A percentile compares a stretch with the other conserved stretches of the same genome.
Evolutionary conservation across 2,113 vertebrate genomes (phyloP).

Genomic region (Notothenia rossii): DNA sequence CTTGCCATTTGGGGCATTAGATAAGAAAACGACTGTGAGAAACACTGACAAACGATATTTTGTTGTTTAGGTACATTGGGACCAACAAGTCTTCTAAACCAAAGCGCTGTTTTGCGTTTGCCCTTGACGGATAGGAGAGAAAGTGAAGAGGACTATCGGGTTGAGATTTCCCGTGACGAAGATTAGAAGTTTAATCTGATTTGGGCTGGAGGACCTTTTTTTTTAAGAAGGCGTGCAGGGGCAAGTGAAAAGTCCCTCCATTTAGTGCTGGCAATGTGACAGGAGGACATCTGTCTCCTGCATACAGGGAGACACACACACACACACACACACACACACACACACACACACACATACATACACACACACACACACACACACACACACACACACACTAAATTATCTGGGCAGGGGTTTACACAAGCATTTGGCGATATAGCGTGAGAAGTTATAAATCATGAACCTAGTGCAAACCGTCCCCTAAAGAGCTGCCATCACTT

Average conservation of each 20-base stretch:
- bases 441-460: not conserved
- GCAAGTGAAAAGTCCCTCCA: slow-evolving; percentile 1
- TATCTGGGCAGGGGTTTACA: not conserved
- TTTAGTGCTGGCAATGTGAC: slow-evolving; percentile 24
- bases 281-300: not conserved
- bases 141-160: not conserved
- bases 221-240: not conserved
- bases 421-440: not conserved
- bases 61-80: no score
- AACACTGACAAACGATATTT: no score
- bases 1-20: not conserved
- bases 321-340: no score
- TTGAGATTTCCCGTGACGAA: slow-evolving; percentile 7
- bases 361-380: no score
- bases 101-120: no score
- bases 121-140: no score
- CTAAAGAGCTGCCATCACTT: not conserved
- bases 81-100: no score
- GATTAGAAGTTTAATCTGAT: slow-evolving; percentile 44
- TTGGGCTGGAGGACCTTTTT: not conserved
- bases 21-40: not conserved
- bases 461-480: not conserved
- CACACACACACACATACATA: no score
- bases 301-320: no score
- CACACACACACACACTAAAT: not conserved